These are phyloP conservation scores for Ancistrus triradiatus DNA, from an alignment of 2,113 vertebrate species.

Conservation along the genomic window DNA sequence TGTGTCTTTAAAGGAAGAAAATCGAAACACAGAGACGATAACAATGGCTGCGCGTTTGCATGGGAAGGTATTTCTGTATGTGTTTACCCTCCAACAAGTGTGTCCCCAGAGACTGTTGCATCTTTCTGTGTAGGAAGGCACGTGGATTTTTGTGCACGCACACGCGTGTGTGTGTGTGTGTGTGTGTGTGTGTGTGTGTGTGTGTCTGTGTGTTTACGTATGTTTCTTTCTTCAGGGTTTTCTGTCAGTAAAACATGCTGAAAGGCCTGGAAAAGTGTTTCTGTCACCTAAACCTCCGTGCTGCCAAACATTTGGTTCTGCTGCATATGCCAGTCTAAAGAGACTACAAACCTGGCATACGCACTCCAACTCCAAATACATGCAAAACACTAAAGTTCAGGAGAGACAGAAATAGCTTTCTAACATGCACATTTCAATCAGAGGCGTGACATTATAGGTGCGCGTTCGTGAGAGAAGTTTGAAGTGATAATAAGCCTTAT, in stretches of 20 bases:
- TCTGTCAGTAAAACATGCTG: constrained; percentile 50
- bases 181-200: constrained; percentile 9
- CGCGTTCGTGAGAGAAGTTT: constrained; percentile 14
- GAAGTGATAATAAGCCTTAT: constrained; percentile 36
- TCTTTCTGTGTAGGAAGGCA: too few relatives aligned
- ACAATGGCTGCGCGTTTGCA: constrained; percentile 30
- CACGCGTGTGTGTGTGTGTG: constrained; percentile 8
- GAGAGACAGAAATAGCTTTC: constrained; percentile 50
- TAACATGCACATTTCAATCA: constrained; percentile 54
- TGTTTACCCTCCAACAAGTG: not conserved
- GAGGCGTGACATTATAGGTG: constrained; percentile 55
- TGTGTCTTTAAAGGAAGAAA: constrained; percentile 5
- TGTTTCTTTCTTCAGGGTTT: constrained; percentile 18
- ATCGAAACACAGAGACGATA: not conserved
- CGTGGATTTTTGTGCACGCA: constrained; percentile 5
- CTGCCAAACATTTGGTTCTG: constrained; percentile 27
- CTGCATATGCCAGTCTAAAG: constrained; percentile 42
- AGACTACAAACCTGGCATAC: constrained; percentile 22
- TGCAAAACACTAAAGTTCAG: too few relatives aligned
- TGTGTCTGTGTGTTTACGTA: not conserved
- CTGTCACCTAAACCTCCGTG: constrained; percentile 63
- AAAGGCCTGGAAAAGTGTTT: constrained; percentile 62
- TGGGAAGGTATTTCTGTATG: too few relatives aligned
- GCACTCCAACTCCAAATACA: constrained; percentile 24
- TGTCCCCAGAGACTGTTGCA: constrained; percentile 9